Base-by-base conservation (phyloP, 2,797 vertebrate species). In the Phyllotis vaccarum region DNA sequence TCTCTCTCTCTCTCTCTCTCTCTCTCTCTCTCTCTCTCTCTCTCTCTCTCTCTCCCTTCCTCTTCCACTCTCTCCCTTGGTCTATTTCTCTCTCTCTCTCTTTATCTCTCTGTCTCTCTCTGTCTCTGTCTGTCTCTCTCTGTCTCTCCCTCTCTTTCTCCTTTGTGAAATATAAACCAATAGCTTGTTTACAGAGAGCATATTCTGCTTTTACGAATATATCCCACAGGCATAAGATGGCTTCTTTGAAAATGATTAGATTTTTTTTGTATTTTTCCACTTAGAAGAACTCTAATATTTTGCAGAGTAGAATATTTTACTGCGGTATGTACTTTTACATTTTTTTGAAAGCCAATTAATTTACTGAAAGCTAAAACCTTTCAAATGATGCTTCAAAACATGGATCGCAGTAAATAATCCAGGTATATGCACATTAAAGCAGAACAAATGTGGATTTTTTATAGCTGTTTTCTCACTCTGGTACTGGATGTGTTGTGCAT, bases 1-100 rank as follows among this genome's bases (percentile, higher is more conserved):
- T 54, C 75, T n/a, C 27, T 52, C 8, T 76, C 16, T 52, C 43
- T 31, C 6, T 31, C n/a, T 22, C 8, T 34, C n/a, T 9, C n/a
- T 37, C 1, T 68, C 12, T 66, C 31, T 66, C 3, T 34, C 1
- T 68, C 31, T 72, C 16, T 37, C 8, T 40, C n/a, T 72, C 1
- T 40, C 8, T 49, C 1, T 12, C 9, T 78, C 0, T 19, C 14
- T 49, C 6, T 16, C 5, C 31, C 11, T n/a, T 5, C 22, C 1
- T n/a, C 2, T n/a, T 1, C 43, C 40, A 27, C 5, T 34, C 7
- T 76, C 1, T 78, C 31, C 29, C 2, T 46, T 16, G 34, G 1
- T 78, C 72, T 74, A 0, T 52, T 17, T 80, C 5, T 37, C 1
- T 78, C 8, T 49, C 2, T 78, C 10, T 24, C 40, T 75, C 22